Conservation (phyloP, 2,888 invertebrate species). For the Plagodis pulveraria region DNA sequence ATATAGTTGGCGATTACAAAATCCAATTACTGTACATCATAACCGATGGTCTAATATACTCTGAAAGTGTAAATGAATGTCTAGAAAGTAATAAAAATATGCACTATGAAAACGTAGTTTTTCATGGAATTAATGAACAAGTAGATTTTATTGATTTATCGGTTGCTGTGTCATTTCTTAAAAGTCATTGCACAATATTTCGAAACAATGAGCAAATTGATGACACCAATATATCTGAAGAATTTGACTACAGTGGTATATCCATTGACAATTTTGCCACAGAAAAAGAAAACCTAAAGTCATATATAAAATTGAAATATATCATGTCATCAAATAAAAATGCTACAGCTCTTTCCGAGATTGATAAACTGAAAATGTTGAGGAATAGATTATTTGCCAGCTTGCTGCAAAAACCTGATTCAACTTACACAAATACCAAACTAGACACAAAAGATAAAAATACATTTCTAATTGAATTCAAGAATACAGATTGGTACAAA, state of each 20-base stretch:
- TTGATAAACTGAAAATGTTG: slow-evolving; percentile 46
- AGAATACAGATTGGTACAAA: slow-evolving; percentile 42
- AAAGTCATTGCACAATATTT: slow-evolving; percentile 43
- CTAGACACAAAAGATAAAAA: too few species aligned
- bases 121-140: slow-evolving; percentile 40
- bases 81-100: slow-evolving; percentile 40
- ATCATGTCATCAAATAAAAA: slow-evolving; percentile 36
- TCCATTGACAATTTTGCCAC: slow-evolving; percentile 42
- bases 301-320: slow-evolving; percentile 53
- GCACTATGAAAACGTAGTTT: slow-evolving; percentile 46
- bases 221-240: slow-evolving; percentile 44
- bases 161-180: slow-evolving; percentile 45
- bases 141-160: slow-evolving; percentile 38
- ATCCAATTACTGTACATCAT: slow-evolving; percentile 49
- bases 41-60: slow-evolving; percentile 44
- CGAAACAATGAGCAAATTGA: slow-evolving; percentile 43
- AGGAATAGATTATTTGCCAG: slow-evolving; percentile 38
- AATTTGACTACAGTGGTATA: slow-evolving; percentile 48
- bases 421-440: too few species aligned
- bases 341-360: slow-evolving; percentile 44
- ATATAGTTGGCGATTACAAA: slow-evolving; percentile 28
- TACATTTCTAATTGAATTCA: too few species aligned
- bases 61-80: slow-evolving; percentile 28
- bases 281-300: slow-evolving; percentile 46
- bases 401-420: too few species aligned